These are phyloP conservation scores for Allygus modestus DNA, from an alignment of 2,888 invertebrate species.

Conservation along the genomic window DNA sequence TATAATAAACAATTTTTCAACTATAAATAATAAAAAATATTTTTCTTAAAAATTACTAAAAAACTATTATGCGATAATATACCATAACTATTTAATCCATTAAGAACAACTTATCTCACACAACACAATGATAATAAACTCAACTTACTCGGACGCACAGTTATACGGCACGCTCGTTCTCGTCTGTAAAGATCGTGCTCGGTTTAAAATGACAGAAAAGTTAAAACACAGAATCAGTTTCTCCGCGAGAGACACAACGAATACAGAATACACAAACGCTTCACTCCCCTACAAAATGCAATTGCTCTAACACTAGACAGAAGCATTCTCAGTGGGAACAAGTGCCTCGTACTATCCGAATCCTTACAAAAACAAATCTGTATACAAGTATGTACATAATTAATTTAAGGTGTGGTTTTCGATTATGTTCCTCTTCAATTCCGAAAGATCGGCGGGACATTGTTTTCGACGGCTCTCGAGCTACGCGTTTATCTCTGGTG, in stretches of 20 bases:
- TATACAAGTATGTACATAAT: constrained; percentile 58
- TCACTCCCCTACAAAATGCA: constrained; percentile 57
- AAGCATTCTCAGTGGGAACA: constrained; percentile 40
- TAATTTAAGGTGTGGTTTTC: constrained; percentile 47
- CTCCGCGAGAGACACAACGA: constrained; percentile 45
- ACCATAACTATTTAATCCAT: constrained; percentile 60
- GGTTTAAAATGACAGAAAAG: constrained; percentile 47
- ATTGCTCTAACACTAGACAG: constrained; percentile 52
- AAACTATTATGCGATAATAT: constrained; percentile 63
- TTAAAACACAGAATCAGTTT: constrained; percentile 55
- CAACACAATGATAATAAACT: constrained; percentile 61
- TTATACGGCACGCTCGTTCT: constrained; percentile 39
- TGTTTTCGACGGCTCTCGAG: constrained; percentile 22
- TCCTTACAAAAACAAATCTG: constrained; percentile 55
- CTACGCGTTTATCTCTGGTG: not conserved
- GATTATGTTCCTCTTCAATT: constrained; percentile 32
- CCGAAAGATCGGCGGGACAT: not conserved
- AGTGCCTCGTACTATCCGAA: constrained; percentile 51
- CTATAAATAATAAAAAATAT: constrained; percentile 67
- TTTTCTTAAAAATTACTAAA: constrained; percentile 65
- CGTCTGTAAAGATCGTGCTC: constrained; percentile 46
- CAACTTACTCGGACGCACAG: constrained; percentile 55
- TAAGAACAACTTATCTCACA: constrained; percentile 62
- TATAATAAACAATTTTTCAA: constrained; percentile 49
- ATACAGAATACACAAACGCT: constrained; percentile 54